A percentile compares a stretch with the other conserved stretches of the same genome.
phyloP scores from a whole-genome alignment of 1,140 invertebrate genomes.

The Homarus americanus region DNA sequence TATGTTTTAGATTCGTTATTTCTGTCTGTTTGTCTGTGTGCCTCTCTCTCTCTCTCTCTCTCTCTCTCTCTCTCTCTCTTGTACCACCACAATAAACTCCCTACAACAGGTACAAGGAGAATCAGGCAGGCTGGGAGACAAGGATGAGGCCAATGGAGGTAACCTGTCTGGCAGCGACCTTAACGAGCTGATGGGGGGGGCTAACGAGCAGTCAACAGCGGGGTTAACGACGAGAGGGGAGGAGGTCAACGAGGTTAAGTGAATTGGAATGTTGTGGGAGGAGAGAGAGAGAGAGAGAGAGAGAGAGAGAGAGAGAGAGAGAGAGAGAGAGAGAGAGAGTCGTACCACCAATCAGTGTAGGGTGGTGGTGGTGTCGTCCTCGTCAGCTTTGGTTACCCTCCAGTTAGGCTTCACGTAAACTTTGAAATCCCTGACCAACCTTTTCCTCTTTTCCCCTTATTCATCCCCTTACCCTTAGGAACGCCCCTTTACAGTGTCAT shows the following conservation, averaged over 20 bases:
- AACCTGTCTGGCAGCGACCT: not conserved
- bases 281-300: not conserved
- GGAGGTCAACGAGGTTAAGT: too few species aligned
- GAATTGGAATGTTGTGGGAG: not conserved
- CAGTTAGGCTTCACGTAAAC: too few species aligned
- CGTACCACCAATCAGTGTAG: too few species aligned
- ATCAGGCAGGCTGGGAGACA: not conserved
- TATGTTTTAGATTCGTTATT: not conserved
- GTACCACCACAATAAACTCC: not conserved
- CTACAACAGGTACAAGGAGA: not conserved
- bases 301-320: not conserved
- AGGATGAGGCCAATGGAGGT: not conserved
- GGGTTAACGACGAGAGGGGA: not conserved
- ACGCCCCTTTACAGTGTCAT: too few species aligned
- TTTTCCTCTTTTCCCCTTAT: too few species aligned
- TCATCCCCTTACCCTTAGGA: too few species aligned
- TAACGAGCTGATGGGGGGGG: too few species aligned
- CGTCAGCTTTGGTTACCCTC: too few species aligned
- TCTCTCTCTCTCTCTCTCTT: not conserved
- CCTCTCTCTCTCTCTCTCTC: constrained; percentile 14
- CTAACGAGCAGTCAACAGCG: not conserved
- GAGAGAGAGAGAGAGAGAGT: not conserved
- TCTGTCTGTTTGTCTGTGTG: not conserved
- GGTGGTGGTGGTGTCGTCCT: too few species aligned
- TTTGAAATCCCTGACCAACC: too few species aligned